Evolutionary conservation across 2,797 vertebrate genomes (phyloP).

Genomic region (Picus viridis): DNA sequence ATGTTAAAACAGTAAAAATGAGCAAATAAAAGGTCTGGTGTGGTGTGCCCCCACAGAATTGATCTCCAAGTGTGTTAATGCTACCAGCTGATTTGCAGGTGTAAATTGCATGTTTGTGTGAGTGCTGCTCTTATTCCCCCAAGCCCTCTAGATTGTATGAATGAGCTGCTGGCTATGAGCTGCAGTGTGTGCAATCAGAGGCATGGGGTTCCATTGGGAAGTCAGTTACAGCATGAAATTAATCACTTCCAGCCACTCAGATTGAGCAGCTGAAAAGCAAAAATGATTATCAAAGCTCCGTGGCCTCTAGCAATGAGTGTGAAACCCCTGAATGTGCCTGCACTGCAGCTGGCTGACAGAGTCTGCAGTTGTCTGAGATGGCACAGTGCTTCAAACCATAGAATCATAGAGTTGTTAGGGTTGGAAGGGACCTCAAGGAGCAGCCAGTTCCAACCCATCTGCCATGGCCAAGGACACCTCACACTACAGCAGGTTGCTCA

Average conservation of each 20-base stretch:
- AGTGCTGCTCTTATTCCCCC: background rate
- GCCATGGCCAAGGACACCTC: too few species aligned
- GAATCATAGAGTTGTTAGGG: too few species aligned
- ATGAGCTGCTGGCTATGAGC: slow-evolving; percentile 16
- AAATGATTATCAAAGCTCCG: slow-evolving; percentile 63
- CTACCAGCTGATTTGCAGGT: slow-evolving; percentile 37
- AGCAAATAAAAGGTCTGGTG: background rate
- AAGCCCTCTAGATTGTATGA: background rate
- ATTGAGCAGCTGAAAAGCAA: slow-evolving; percentile 64
- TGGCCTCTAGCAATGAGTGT: slow-evolving; percentile 40
- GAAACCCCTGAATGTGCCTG: slow-evolving; percentile 30
- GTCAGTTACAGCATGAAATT: slow-evolving; percentile 50
- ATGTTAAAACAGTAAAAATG: slow-evolving; percentile 8
- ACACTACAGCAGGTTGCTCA: too few species aligned
- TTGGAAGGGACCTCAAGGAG: too few species aligned
- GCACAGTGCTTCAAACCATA: slow-evolving; percentile 20
- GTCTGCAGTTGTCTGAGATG: slow-evolving; percentile 41
- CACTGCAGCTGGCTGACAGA: slow-evolving; percentile 24
- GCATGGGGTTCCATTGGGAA: slow-evolving; percentile 49
- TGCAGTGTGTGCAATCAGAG: slow-evolving; percentile 17
- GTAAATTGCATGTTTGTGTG: slow-evolving; percentile 28
- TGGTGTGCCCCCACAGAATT: background rate
- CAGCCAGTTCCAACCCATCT: too few species aligned
- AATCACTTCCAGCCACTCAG: slow-evolving; percentile 51
- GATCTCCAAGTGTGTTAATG: slow-evolving; percentile 4